Base-by-base conservation (phyloP, 2,888 invertebrate species). In the Heliconius ethilla region DNA sequence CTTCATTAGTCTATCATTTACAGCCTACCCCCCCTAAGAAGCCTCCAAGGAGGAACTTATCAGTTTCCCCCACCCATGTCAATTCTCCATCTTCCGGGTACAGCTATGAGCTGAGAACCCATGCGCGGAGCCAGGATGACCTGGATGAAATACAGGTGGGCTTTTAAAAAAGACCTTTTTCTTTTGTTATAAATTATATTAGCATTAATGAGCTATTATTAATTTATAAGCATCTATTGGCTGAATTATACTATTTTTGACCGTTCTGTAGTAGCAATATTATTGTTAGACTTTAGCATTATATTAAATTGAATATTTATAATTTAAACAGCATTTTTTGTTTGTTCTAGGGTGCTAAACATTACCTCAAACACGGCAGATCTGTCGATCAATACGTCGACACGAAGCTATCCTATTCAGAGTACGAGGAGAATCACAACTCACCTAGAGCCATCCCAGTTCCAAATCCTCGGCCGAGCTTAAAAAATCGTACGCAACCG, bases 11-110 rank as follows among this genome's bases (percentile, higher is more conserved):
- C 73, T 75, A 77, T 81, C 80, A 84, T 83, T 83, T 90, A 69
- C 95, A 97, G 97, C 97, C 97, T 75, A 97, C 97, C 77, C 97
- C 98, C 77, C 98, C 98, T 70, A 98, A 98, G 94, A 98, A 98
- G 91, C 98, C 98, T 81, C 98, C 98, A 4, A 95, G 98, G 75
- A 95, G 98, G 83, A 98, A 98, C 90, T 95, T 98, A 77, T 97
- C 97, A 22, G 97, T 97, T 80, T 98, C 98, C 27, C 98, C 98
- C 37, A 98, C 97, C 45, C 97, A 98, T 87, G 95, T 95, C 80
- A 95, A 95, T 86, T 93, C 93, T 78, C 93, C 94, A 63, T 94
- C 94, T 76, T 93, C 93, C 76, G 94, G 92, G 81, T 94, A 94
- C 88, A 92, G 92, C 87, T 96, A 96, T 88, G 96, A 96, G 89